Conservation (phyloP, 2,888 invertebrate genomes). For the Acrobasis suavella region DNA sequence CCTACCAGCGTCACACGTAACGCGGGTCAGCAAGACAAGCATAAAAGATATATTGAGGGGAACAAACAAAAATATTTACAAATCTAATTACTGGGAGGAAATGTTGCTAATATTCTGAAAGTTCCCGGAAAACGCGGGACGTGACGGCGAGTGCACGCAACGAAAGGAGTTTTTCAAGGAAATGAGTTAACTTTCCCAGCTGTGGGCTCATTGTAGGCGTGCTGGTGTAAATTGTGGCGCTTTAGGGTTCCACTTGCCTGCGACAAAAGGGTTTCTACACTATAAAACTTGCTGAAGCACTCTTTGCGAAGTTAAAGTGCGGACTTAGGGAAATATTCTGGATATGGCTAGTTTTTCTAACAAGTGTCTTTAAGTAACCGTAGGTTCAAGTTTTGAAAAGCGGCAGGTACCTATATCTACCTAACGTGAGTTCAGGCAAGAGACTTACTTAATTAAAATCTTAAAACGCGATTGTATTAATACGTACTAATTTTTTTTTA, state of each 20-base stretch:
- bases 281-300: constrained; percentile 16
- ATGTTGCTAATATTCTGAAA: constrained; percentile 57
- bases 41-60: constrained; percentile 62
- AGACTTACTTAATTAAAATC: no score
- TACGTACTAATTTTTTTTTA: no score
- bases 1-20: constrained; percentile 32
- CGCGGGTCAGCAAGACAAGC: constrained; percentile 56
- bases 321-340: constrained; percentile 7
- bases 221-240: constrained; percentile 29
- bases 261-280: constrained; percentile 17
- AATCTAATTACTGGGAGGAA: constrained; percentile 65
- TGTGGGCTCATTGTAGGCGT: constrained; percentile 47
- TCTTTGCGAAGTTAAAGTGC: constrained; percentile 10
- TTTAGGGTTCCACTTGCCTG: constrained; percentile 13
- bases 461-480: no score
- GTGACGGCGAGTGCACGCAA: constrained; percentile 58
- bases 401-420: no score
- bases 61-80: constrained; percentile 65
- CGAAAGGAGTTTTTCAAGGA: constrained; percentile 69
- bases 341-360: constrained; percentile 5
- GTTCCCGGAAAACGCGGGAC: constrained; percentile 56
- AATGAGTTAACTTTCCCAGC: constrained; percentile 69
- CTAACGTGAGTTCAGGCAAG: no score
- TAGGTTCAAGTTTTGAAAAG: no score
- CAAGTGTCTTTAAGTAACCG: not conserved